Evolutionary conservation across 2,113 vertebrate genomes (phyloP).

Genomic region (Rhadina sibilatrix): DNA sequence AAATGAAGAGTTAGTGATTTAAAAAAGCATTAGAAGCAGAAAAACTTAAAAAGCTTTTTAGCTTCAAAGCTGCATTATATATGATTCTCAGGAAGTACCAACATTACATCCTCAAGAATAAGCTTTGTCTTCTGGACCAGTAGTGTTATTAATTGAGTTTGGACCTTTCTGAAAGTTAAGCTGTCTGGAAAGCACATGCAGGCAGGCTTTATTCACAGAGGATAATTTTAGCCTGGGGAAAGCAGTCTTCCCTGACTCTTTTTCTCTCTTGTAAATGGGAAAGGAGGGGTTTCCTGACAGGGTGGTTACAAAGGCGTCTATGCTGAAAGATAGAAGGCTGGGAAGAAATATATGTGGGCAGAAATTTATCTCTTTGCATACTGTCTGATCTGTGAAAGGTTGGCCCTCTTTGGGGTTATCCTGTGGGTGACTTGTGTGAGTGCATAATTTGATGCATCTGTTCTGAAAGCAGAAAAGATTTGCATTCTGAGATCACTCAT

Average conservation of each 20-base stretch:
- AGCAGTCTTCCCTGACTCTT: neutral
- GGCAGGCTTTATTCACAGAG: slow-evolving; percentile 15
- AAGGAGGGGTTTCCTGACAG: slow-evolving; percentile 39
- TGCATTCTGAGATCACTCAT: slow-evolving; percentile 15
- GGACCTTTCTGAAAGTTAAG: slow-evolving; percentile 18
- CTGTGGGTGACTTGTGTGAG: neutral
- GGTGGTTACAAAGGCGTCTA: neutral
- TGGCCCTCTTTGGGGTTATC: neutral
- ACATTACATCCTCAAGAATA: neutral
- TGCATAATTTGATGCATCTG: neutral
- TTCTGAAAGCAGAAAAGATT: slow-evolving; percentile 8
- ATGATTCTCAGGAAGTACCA: neutral
- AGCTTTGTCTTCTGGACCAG: neutral
- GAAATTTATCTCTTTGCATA: neutral
- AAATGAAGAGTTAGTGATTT: neutral
- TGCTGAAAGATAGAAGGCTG: neutral
- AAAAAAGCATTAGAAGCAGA: neutral
- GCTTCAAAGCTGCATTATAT: neutral
- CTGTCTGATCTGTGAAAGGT: neutral
- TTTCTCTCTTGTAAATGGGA: neutral
- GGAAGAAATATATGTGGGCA: neutral
- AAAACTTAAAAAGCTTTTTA: neutral
- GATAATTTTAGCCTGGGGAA: slow-evolving; percentile 11
- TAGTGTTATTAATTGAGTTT: neutral
- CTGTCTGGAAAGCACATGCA: slow-evolving; percentile 1